Evolutionary conservation across 2,888 invertebrate species (phyloP), one percentile per base, ranked within the genome.

Genomic region (Scrobipalpa atriplicella): DNA sequence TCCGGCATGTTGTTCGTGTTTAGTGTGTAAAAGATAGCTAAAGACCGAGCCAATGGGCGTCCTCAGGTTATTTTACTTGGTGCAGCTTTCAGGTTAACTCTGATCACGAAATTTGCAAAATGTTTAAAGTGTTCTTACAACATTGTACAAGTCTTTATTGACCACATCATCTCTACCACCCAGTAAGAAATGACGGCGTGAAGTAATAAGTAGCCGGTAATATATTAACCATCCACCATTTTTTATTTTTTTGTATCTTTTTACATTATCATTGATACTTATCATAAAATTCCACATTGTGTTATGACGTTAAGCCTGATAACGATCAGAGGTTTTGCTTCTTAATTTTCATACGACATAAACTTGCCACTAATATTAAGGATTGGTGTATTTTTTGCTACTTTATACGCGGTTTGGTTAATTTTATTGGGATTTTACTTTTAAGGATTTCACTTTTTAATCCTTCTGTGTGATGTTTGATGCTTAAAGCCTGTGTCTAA

Each of bases 281-380:
- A 41, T 64, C 54, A 56, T 56, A 56, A 54, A 64, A 54, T 39
- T 47, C 41, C 62, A 47, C 19, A 41, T n/a, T 62, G 41, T 41
- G 61, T 62, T 62, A 21, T 63, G 63, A 63, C 36, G 38, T 63
- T 63, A 36, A 63, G 16, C 52, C 51, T 47, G 62, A 62, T 62
- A 63, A 52, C 38, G 52, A 63, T 63, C 63, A 38, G 58, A 29
- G 52, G 10, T 36, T 61, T 63, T 63, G 63, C 63, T 63, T 63
- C 63, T 63, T 63, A 63, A 63, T 63, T 63, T 63, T 38, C 52
- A 63, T 63, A 52, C 52, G 16, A 63, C 63, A 63, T 63, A 63
- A 63, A 63, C 63, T 63, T 63, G 63, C 63, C 63, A 63, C 52
- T 63, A 63, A 63, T 52, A 63, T 63, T 63, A 52, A 63, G 52